phyloP scores from a whole-genome alignment of 2,888 invertebrate species.

The Oithona nana region DNA sequence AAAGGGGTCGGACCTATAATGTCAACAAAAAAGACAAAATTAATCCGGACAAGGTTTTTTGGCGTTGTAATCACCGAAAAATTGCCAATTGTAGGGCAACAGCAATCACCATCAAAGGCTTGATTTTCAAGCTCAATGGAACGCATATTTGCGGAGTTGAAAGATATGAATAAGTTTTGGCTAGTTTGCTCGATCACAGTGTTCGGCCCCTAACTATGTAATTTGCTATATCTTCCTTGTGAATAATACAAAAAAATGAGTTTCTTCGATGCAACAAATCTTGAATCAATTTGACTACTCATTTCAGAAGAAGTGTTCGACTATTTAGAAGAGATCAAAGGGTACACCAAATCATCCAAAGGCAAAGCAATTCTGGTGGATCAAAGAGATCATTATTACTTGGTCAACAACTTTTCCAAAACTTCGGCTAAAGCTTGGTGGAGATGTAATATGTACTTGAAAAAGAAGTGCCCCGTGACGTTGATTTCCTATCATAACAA shows the following conservation, averaged over 20 bases:
- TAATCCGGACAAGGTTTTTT: neutral
- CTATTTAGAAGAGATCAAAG: neutral
- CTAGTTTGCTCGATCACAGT: too few species aligned
- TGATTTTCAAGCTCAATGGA: neutral
- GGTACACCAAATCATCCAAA: neutral
- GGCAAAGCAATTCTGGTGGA: neutral
- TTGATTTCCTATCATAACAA: neutral
- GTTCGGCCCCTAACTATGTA: too few species aligned
- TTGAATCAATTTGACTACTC: neutral
- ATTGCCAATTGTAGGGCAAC: neutral
- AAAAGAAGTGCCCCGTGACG: neutral
- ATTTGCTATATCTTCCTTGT: too few species aligned
- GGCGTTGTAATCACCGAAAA: neutral
- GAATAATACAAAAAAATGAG: too few species aligned
- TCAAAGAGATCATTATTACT: neutral
- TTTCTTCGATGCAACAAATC: too few species aligned
- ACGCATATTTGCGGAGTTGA: neutral
- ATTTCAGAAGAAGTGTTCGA: neutral
- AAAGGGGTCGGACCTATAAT: neutral
- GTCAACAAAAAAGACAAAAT: neutral
- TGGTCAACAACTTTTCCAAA: neutral
- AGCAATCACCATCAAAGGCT: neutral
- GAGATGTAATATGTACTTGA: neutral
- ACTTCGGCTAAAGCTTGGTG: neutral
- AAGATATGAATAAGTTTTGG: too few species aligned